Percentiles rank a stretch among this genome's conserved stretches.
Evolutionary conservation across 2,113 vertebrate genomes (phyloP).

Genomic region (Podilymbus podiceps): DNA sequence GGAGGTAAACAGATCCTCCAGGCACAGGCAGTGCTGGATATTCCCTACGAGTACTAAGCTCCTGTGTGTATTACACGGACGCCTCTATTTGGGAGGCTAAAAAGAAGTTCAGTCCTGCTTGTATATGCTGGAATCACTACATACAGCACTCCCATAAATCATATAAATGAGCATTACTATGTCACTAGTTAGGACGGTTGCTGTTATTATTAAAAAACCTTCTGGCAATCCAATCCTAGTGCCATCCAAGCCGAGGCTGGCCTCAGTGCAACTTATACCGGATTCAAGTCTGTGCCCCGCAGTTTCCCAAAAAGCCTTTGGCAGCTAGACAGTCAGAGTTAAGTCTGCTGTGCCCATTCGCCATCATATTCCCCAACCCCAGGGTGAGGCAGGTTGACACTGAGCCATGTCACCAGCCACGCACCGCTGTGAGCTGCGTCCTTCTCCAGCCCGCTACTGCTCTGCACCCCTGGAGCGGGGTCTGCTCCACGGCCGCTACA

Average conservation of each 20-base stretch:
- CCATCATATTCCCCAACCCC: neutral
- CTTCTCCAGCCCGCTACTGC: neutral
- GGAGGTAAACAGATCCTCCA: slow-evolving; percentile 34
- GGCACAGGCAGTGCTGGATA: slow-evolving; percentile 37
- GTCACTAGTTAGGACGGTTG: slow-evolving; percentile 1
- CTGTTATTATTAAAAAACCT: slow-evolving; percentile 54
- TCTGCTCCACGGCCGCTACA: neutral
- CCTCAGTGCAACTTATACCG: neutral
- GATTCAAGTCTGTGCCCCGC: neutral
- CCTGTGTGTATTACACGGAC: slow-evolving; percentile 38
- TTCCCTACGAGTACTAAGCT: slow-evolving; percentile 30
- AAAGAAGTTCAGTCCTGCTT: slow-evolving; percentile 61
- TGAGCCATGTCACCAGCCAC: neutral
- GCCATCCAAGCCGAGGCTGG: neutral
- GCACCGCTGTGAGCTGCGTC: rapidly evolving
- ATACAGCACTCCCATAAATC: slow-evolving; percentile 46
- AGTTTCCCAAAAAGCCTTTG: neutral
- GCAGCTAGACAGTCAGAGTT: neutral
- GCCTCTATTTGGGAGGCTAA: slow-evolving; percentile 54
- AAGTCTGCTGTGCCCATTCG: neutral
- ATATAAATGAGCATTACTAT: slow-evolving; percentile 35
- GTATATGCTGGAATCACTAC: slow-evolving; percentile 58
- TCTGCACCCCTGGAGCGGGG: neutral
- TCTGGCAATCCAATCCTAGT: neutral
- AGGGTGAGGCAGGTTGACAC: neutral